Base-by-base conservation (phyloP, 2,888 invertebrate genomes). In the Ennomos erosarius region DNA sequence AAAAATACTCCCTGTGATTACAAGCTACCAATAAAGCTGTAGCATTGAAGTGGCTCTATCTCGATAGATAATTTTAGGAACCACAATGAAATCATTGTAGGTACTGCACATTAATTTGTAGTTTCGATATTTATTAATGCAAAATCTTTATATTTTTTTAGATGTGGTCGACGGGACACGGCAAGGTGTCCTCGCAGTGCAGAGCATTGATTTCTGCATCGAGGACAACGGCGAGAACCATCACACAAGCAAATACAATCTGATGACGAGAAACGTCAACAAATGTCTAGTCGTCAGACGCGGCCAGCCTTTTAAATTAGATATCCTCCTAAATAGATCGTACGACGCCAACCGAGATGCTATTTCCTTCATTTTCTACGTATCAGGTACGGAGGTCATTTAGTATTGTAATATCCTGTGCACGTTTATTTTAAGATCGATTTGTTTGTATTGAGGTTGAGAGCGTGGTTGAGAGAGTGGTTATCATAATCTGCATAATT, bases 341-440 rank as follows among this genome's bases (percentile, higher is more conserved):
- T 98, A 95, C 82, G 94, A 96, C 72, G 93, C 95, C 13, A 93
- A 92, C 11, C 94, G 90, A 75, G 98, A 98, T 85, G 97, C 96
- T 8, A 92, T 98, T 44, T 97, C 97, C 39, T 95, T 98, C 71
- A 96, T 98, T 56, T 97, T 98, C 79, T 95, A 95, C 48, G 95
- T 97, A 16, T 93, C 94, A 76, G 96, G 96, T 93, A 85, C 69
- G 81, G 68, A 65, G 57, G 59, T 64, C 69, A 72, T 67, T 62
- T 56, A 58, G 10, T 55, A 64, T 68, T 65, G 55, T 56, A 26
- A 47, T 44, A 62, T 42, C 49, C 43, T 59, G 62, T 38, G 48
- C 65, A 55, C 43, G 64, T 62, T 59, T 70, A 73, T 77, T 72
- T 74, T 67, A 60, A 67, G 70, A 65, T 49, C 61, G 52, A 33